These are phyloP conservation scores for Erebia ligea DNA, from an alignment of 2,888 invertebrate genomes.

Conservation along the genomic window DNA sequence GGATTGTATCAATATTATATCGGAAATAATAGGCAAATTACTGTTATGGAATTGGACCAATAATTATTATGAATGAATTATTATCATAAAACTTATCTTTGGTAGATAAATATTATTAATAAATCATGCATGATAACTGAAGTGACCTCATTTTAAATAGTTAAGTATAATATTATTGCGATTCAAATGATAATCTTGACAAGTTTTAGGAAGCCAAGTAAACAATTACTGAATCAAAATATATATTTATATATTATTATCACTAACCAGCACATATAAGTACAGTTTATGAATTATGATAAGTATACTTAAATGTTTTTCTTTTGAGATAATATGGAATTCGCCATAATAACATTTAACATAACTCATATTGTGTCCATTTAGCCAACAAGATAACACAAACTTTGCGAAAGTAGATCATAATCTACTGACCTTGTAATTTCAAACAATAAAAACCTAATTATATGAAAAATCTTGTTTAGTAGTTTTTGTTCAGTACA, in stretches of 20 bases:
- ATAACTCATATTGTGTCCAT: not conserved
- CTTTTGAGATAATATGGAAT: not conserved
- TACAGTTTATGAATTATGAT: too few relatives aligned
- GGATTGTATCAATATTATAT: too few relatives aligned
- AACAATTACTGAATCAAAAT: not conserved
- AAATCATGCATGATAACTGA: not conserved
- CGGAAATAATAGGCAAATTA: not conserved
- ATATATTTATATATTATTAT: not conserved
- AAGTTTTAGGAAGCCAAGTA: not conserved
- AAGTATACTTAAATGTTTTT: not conserved
- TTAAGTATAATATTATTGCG: not conserved
- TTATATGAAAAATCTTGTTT: not conserved
- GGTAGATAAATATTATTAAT: too few relatives aligned
- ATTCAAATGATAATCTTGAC: not conserved
- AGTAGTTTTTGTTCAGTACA: not conserved
- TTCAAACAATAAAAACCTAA: not conserved
- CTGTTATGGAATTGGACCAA: slow-evolving; percentile 5
- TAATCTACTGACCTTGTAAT: not conserved
- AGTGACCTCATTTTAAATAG: slow-evolving; percentile 9
- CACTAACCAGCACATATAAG: not conserved
- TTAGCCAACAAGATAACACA: not conserved
- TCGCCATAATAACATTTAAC: not conserved
- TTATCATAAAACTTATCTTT: too few relatives aligned
- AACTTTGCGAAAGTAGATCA: not conserved
- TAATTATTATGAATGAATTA: not conserved